Evolutionary conservation across 2,888 invertebrate species (phyloP).

Genomic region (Portevinia maculata): DNA sequence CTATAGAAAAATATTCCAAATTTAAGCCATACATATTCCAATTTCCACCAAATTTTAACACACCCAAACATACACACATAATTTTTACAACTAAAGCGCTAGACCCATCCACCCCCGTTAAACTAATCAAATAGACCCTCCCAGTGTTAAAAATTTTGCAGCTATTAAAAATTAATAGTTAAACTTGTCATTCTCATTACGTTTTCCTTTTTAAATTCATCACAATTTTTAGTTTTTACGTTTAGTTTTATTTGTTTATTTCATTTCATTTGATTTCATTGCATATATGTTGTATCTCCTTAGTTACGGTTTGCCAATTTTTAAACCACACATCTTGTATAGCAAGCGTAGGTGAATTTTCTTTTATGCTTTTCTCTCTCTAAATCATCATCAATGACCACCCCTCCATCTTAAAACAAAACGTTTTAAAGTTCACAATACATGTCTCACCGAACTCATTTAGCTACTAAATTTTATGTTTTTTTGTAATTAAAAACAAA

Average conservation of each 20-base stretch:
- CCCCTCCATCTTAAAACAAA: constrained; percentile 36
- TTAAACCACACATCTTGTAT: constrained; percentile 12
- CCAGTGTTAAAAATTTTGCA: constrained; percentile 51
- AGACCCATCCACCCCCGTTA: constrained; percentile 22
- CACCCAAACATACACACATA: constrained; percentile 47
- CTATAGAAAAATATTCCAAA: no score
- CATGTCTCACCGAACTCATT: constrained; percentile 66
- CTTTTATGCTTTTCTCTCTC: constrained; percentile 60
- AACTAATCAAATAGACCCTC: constrained; percentile 31
- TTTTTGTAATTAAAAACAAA: constrained; percentile 45
- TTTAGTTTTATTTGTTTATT: constrained; percentile 4
- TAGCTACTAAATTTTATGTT: constrained; percentile 66
- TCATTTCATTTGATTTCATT: constrained; percentile 38
- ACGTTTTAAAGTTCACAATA: constrained; percentile 23
- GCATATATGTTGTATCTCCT: constrained; percentile 15
- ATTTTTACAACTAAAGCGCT: constrained; percentile 53
- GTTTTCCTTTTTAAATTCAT: constrained; percentile 43
- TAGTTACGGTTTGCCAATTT: constrained; percentile 26
- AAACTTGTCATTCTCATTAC: constrained; percentile 66
- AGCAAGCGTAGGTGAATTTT: constrained; percentile 53
- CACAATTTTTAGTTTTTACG: constrained; percentile 14
- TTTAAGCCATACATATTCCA: constrained; percentile 45
- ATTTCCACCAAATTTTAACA: constrained; percentile 26
- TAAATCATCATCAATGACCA: constrained; percentile 67
- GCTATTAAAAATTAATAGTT: constrained; percentile 54